phyloP scores from a whole-genome alignment of 2,797 vertebrate genomes.

The Argentina silus region DNA sequence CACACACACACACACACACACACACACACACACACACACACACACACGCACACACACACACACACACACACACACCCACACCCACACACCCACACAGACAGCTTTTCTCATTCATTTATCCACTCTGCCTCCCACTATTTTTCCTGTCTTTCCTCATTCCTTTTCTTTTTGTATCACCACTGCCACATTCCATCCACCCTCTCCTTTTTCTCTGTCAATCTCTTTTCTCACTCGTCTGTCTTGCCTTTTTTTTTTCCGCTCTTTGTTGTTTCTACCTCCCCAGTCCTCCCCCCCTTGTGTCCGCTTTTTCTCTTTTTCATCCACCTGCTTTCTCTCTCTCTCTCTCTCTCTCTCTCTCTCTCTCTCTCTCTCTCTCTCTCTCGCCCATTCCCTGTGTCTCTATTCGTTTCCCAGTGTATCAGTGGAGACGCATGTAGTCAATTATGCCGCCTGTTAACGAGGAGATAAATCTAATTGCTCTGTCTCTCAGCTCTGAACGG shows the following conservation, averaged over 20 bases:
- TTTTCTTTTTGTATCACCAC: too few relatives aligned
- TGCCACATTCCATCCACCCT: too few relatives aligned
- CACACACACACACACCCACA: constrained; percentile 16
- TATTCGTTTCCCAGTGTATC: constrained; percentile 63
- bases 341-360: constrained; percentile 46
- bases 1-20: constrained; percentile 11
- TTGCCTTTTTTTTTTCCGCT: too few relatives aligned
- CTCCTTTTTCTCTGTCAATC: too few relatives aligned
- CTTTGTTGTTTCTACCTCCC: constrained; percentile 14
- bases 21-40: constrained; percentile 27
- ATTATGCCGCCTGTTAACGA: constrained; percentile 81
- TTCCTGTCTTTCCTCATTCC: not conserved
- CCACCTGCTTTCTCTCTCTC: not conserved
- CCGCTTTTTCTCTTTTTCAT: not conserved
- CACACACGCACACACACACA: constrained; percentile 24
- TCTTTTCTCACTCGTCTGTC: too few relatives aligned
- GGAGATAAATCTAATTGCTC: constrained; percentile 82
- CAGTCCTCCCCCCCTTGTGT: not conserved
- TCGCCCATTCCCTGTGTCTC: constrained; percentile 27
- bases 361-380: constrained; percentile 40
- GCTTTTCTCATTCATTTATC: constrained; percentile 3
- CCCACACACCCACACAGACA: not conserved
- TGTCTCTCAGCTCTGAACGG: constrained; percentile 68
- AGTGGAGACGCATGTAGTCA: constrained; percentile 74
- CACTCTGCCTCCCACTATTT: constrained; percentile 13